Percentiles rank a stretch among this genome's conserved stretches.
Conservation (phyloP, 2,888 invertebrate genomes). For the Strigamia crassipes region DNA sequence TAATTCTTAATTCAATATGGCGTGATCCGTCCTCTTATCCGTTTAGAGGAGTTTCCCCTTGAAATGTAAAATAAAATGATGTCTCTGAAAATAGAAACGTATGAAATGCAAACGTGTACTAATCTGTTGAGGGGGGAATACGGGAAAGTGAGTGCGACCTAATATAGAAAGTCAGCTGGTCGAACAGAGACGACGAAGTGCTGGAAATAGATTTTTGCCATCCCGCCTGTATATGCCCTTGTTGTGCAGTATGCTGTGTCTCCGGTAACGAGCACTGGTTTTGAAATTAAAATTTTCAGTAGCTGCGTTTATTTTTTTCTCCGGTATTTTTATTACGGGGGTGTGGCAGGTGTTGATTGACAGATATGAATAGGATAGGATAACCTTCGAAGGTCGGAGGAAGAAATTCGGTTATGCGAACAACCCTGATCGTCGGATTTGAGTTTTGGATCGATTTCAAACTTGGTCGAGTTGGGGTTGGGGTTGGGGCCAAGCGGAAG, state of each 20-base stretch:
- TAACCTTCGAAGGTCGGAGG: neutral
- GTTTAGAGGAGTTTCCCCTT: neutral
- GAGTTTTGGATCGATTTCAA: neutral
- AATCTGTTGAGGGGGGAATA: neutral
- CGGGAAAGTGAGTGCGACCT: neutral
- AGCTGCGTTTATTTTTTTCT: neutral
- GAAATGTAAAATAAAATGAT: too few species aligned
- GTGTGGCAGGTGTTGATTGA: neutral
- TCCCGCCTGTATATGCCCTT: neutral
- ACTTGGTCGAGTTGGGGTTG: too few species aligned
- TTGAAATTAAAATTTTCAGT: neutral
- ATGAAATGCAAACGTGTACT: neutral
- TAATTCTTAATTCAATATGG: neutral
- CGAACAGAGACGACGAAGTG: neutral
- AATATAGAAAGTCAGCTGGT: conserved; percentile 30
- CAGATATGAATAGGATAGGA: neutral
- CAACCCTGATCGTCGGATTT: neutral
- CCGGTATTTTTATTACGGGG: too few species aligned
- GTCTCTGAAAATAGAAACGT: neutral
- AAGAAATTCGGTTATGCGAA: neutral
- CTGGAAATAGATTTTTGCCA: neutral
- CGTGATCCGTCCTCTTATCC: neutral
- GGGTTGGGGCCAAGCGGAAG: neutral
- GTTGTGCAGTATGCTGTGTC: conserved; percentile 15
- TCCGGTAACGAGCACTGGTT: neutral